These are phyloP conservation scores for Gastrophryne carolinensis DNA, from an alignment of 2,797 vertebrate genomes.

Conservation along the genomic window DNA sequence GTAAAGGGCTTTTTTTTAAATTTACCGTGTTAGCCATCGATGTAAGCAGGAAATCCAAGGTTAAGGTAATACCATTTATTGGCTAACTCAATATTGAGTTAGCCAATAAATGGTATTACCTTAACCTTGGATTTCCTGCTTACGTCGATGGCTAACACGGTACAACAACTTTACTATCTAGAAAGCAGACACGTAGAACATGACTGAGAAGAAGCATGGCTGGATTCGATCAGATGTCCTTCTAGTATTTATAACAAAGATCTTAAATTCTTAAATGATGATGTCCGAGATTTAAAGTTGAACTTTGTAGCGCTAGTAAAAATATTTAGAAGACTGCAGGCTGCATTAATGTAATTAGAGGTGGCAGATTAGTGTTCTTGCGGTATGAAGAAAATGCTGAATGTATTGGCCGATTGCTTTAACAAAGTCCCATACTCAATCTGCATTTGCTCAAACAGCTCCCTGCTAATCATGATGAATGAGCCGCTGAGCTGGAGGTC, in stretches of 20 bases:
- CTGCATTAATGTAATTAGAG: not conserved
- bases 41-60: too few species aligned
- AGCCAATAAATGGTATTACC: too few species aligned
- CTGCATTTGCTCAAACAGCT: not conserved
- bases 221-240: too few species aligned
- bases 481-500: not conserved
- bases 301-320: not conserved
- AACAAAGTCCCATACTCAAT: not conserved
- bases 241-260: not conserved
- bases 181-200: too few species aligned
- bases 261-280: not conserved
- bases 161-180: too few species aligned
- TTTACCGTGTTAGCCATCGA: too few species aligned
- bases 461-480: not conserved
- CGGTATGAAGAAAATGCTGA: not conserved
- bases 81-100: too few species aligned
- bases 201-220: too few species aligned
- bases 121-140: too few species aligned
- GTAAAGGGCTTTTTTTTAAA: too few species aligned
- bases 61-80: too few species aligned
- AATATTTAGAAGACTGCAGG: not conserved
- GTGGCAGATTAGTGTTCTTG: not conserved
- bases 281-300: not conserved
- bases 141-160: too few species aligned
- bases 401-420: not conserved